A percentile compares a stretch with the other conserved stretches of the same genome.
These are phyloP conservation scores for Coendou prehensilis DNA, from an alignment of 2,797 vertebrate genomes.

Conservation along the genomic window DNA sequence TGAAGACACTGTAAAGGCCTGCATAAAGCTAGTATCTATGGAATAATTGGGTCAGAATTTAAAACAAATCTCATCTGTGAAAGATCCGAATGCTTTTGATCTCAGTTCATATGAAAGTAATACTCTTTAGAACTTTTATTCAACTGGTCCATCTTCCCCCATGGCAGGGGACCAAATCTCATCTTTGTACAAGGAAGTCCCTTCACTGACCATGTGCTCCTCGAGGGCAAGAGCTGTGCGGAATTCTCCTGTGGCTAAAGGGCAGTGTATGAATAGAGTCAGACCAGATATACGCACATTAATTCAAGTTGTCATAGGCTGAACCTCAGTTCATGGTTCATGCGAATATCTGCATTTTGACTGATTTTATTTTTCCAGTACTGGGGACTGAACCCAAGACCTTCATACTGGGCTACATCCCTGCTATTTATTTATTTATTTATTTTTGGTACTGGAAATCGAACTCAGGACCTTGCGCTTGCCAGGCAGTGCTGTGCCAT, in stretches of 20 bases:
- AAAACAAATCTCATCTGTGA: neutral
- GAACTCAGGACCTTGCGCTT: no score
- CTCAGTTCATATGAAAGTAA: neutral
- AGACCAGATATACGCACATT: neutral
- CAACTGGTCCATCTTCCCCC: neutral
- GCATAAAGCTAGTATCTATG: neutral
- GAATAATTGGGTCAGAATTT: neutral
- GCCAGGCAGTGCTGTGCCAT: no score
- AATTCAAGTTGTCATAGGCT: neutral
- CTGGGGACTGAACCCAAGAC: no score
- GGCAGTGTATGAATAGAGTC: neutral
- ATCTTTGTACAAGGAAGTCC: neutral
- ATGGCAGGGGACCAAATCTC: neutral
- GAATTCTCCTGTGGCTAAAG: neutral
- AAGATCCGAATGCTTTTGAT: neutral
- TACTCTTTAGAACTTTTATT: neutral
- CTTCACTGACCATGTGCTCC: neutral
- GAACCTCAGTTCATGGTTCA: neutral
- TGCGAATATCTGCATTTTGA: neutral
- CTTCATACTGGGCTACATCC: neutral
- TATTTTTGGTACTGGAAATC: neutral
- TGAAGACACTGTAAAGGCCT: neutral
- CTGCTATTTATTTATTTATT: neutral
- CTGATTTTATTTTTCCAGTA: neutral
- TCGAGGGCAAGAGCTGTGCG: neutral